These are phyloP conservation scores for Stigmatopora nigra DNA, from an alignment of 2,113 vertebrate species.

Conservation along the genomic window DNA sequence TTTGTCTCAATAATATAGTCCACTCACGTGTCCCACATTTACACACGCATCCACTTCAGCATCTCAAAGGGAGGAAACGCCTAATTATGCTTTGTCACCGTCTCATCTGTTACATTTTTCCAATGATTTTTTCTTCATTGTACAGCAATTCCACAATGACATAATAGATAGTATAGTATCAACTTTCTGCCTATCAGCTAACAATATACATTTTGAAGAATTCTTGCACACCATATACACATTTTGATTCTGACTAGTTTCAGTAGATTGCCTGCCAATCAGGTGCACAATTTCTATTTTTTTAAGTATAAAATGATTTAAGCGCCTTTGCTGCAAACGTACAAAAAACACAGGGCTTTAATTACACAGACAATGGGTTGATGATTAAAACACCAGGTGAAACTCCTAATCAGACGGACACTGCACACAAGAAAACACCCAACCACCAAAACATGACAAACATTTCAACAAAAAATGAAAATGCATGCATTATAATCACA, in stretches of 20 bases:
- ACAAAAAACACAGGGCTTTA: too few species aligned
- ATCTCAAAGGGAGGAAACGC: slow-evolving; percentile 25
- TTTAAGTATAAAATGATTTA: too few species aligned
- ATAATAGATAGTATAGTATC: neutral
- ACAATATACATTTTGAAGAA: neutral
- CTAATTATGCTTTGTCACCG: slow-evolving; percentile 34
- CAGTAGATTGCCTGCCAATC: neutral
- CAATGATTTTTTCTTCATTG: neutral
- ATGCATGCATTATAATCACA: neutral
- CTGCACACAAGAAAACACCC: too few species aligned
- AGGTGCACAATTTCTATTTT: neutral
- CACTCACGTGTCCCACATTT: slow-evolving; percentile 25
- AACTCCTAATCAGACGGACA: too few species aligned
- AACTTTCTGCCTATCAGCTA: neutral
- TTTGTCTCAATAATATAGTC: slow-evolving; percentile 27
- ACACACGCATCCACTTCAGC: slow-evolving; percentile 16
- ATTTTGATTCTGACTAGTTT: neutral
- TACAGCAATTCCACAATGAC: neutral
- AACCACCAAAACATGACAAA: too few species aligned
- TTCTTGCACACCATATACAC: neutral
- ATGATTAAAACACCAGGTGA: too few species aligned
- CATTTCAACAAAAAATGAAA: neutral
- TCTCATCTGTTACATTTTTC: slow-evolving; percentile 10
- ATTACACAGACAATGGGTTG: too few species aligned
- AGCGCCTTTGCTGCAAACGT: too few species aligned